These are phyloP conservation scores for Spodoptera litura DNA, from an alignment of 1,140 invertebrate genomes.

Conservation along the genomic window DNA sequence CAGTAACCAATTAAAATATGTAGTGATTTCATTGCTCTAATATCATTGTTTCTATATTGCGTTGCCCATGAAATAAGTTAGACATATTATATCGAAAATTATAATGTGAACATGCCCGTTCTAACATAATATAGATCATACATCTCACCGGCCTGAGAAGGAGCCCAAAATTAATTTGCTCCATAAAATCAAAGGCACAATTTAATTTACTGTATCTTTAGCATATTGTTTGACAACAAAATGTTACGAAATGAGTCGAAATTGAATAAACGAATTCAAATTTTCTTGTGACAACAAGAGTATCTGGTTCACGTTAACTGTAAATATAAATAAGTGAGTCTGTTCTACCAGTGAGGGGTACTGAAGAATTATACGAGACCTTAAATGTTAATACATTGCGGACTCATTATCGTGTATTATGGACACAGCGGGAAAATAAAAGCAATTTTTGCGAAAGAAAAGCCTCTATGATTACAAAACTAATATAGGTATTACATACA, in stretches of 20 bases:
- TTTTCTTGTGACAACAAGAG: conserved; percentile 43
- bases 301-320: conserved; percentile 29
- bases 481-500: neutral
- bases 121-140: conserved; percentile 34
- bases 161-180: conserved; percentile 48
- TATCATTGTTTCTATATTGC: neutral
- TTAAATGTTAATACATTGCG: conserved; percentile 56
- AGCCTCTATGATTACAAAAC: neutral
- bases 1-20: neutral
- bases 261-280: conserved; percentile 48
- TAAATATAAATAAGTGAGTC: conserved; percentile 48
- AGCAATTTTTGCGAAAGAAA: conserved; percentile 19
- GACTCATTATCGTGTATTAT: conserved; percentile 50
- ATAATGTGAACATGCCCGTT: conserved; percentile 8
- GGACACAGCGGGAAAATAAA: conserved; percentile 37
- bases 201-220: conserved; percentile 42
- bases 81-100: neutral
- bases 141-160: conserved; percentile 36
- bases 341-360: conserved; percentile 34
- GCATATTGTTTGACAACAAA: conserved; percentile 48
- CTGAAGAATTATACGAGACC: conserved; percentile 46
- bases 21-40: neutral
- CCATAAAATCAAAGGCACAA: conserved; percentile 33
- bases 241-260: conserved; percentile 35
- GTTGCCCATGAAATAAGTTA: neutral